Evolutionary conservation across 92 coral and sea anemone genomes (phyloP).

Genomic region (Umimayanthus chanpuru): DNA sequence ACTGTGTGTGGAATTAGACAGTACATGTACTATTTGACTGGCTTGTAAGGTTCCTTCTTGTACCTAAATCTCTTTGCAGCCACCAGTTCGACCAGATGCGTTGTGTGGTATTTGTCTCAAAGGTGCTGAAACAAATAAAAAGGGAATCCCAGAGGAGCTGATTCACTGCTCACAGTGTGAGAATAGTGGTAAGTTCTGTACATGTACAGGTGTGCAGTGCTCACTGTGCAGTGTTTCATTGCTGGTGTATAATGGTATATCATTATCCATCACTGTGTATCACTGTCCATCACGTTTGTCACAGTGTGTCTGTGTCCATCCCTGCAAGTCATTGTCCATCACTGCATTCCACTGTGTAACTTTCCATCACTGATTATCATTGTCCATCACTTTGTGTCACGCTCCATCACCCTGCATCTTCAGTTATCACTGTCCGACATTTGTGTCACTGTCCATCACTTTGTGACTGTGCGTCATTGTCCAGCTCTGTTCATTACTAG

Average conservation of each 20-base stretch:
- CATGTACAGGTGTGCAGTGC: background rate
- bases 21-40: background rate
- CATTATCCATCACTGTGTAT: background rate
- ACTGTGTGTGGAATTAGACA: background rate
- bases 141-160: conserved; percentile 81
- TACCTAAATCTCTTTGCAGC: conserved; percentile 47
- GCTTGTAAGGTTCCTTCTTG: background rate
- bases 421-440: background rate
- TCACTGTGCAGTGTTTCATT: background rate
- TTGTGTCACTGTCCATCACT: too few species aligned
- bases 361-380: background rate
- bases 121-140: conserved; percentile 89
- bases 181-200: conserved; percentile 81
- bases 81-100: conserved; percentile 85
- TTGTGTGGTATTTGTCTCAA: conserved; percentile 94
- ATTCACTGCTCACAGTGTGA: conserved; percentile 99
- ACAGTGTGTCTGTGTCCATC: too few species aligned
- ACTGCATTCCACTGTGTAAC: background rate
- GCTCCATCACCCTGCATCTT: background rate
- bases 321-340: background rate
- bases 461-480: background rate
- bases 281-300: background rate
- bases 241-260: background rate
- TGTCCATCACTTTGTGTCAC: background rate
- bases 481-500: background rate